Base-by-base conservation (phyloP, 1,140 invertebrate species). In the Triops cancriformis region DNA sequence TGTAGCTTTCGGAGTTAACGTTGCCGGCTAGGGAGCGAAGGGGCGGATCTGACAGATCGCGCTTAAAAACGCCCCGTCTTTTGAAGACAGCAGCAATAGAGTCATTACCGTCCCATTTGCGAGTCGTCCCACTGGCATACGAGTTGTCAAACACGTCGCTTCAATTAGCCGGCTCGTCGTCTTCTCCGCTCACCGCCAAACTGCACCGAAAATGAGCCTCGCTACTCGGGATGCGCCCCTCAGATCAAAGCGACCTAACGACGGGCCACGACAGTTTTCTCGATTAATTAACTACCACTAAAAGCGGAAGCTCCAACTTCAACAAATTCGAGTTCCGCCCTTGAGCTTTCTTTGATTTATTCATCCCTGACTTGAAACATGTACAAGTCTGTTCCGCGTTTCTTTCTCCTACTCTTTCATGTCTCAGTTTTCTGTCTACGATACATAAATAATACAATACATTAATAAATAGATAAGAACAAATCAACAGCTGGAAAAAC, bases 111-210 rank as follows among this genome's bases (percentile, higher is more conserved):
- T 64, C 51, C 51, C 51, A 64, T 64, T 64, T 64, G 51, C 6
- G 23, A 64, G 51, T 64, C n/a, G 3, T 7, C 51, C 6, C 51
- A 64, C 2, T 64, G n/a, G 10, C 51, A 64, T 64, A 14, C 14
- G 51, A 64, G 10, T 64, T 64, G 51, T 64, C 51, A 64, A 64
- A 64, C 51, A 64, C 51, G 51, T 64, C 51, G 18, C 10, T 64
- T 64, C 51, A 64, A 64, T 64, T 64, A 64, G 51, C 51, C 51
- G 10, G 51, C 51, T 64, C 18, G 51, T 64, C n/a, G 51, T 64
- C 51, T 64, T 23, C 23, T 23, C 23, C 23, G 14, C 51, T 64
- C 18, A n/a, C 51, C 10, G 18, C 51, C 51, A 64, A 64, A 64
- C 51, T 64, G 14, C 45, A 64, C 14, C 1, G 23, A 64, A 64